Evolutionary conservation across 1,140 invertebrate species (phyloP).

Genomic region (Trinorchestia longiramus): DNA sequence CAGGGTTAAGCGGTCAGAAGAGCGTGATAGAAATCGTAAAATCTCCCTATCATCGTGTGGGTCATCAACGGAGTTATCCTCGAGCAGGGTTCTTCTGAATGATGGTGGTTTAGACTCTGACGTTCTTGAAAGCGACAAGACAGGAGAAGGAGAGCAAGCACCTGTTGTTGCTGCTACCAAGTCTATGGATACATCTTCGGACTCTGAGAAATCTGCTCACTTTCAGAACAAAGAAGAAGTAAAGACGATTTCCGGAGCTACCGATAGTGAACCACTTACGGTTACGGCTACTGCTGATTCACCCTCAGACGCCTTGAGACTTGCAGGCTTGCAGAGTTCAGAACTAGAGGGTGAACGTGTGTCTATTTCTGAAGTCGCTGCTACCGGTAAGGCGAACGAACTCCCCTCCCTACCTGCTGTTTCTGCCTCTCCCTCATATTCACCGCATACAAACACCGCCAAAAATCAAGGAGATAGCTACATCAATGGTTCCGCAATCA

Average conservation of each 20-base stretch:
- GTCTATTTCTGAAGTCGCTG: neutral
- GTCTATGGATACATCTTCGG: neutral
- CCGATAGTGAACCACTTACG: neutral
- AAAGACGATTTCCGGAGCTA: neutral
- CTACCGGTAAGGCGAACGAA: neutral
- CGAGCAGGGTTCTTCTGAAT: too few species aligned
- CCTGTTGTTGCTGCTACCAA: neutral
- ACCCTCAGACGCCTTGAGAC: neutral
- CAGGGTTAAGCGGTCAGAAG: neutral
- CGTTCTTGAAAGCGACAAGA: neutral
- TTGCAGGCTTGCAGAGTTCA: neutral
- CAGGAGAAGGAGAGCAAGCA: neutral
- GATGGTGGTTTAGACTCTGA: neutral
- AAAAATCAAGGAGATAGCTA: neutral
- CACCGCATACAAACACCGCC: neutral
- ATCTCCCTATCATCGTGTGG: neutral
- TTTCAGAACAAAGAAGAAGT: neutral
- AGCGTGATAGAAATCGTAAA: neutral
- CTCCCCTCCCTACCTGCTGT: neutral
- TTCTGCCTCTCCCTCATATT: neutral
- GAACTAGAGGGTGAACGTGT: neutral
- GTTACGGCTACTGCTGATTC: neutral
- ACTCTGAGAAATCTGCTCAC: neutral
- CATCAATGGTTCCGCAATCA: neutral
- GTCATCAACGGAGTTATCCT: neutral